These are phyloP conservation scores for Dicrostonyx torquatus DNA, from an alignment of 2,797 vertebrate genomes.

Conservation along the genomic window DNA sequence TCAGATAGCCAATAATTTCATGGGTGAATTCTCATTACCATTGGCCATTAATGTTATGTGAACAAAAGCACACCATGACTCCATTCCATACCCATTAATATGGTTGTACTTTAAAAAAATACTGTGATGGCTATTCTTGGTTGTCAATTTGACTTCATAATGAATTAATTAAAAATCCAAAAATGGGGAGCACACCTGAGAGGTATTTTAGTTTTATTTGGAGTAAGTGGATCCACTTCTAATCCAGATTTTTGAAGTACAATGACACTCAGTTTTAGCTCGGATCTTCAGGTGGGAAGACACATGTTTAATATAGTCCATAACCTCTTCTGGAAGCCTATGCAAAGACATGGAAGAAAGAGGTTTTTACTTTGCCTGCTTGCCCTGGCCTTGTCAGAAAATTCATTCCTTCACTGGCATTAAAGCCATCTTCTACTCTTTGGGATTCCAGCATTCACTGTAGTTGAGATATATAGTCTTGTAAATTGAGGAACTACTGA, in stretches of 20 bases:
- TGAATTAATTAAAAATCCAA: background rate
- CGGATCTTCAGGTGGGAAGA: background rate
- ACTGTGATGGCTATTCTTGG: background rate
- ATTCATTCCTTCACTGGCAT: background rate
- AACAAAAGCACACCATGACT: background rate
- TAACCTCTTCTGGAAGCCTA: background rate
- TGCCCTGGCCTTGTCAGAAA: background rate
- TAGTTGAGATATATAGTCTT: background rate
- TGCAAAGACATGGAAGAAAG: background rate
- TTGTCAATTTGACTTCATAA: background rate
- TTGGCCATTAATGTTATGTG: background rate
- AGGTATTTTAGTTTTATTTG: background rate
- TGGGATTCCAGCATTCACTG: background rate
- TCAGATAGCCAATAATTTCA: background rate
- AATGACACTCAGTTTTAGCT: background rate
- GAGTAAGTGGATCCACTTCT: background rate
- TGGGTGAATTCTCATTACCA: background rate
- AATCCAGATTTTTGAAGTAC: background rate
- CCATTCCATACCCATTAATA: background rate
- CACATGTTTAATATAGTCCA: background rate
- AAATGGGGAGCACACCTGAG: too few species aligned
- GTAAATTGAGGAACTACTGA: background rate
- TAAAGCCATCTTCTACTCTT: background rate
- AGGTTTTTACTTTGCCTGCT: background rate
- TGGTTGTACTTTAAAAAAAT: background rate